phyloP scores from a whole-genome alignment of 2,888 invertebrate species.

The Ypsolopha scabrella region DNA sequence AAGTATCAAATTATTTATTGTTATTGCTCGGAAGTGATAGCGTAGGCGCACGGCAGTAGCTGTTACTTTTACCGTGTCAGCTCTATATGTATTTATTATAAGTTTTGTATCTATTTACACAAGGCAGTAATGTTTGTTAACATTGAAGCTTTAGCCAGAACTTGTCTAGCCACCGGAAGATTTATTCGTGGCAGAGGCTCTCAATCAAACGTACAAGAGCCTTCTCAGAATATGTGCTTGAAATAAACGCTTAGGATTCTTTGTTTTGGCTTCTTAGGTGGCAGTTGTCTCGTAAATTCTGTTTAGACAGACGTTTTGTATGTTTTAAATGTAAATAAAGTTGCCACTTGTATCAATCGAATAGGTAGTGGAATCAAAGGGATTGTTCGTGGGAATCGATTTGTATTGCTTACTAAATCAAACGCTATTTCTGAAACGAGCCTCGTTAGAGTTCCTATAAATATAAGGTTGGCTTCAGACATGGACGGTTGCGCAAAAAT shows the following conservation, averaged over 20 bases:
- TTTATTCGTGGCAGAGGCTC: conserved; percentile 41
- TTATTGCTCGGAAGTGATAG: conserved; percentile 16
- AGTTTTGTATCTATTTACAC: conserved; percentile 8
- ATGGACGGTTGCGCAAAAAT: no score
- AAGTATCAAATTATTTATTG: conserved; percentile 1
- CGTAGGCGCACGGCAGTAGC: conserved; percentile 27
- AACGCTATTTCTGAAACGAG: no score
- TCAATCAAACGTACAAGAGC: conserved; percentile 46
- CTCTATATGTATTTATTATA: conserved; percentile 9
- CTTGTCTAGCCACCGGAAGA: conserved; percentile 14
- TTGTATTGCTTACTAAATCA: no score
- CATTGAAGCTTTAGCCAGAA: conserved; percentile 5
- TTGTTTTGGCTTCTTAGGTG: conserved; percentile 59
- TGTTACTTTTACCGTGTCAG: conserved; percentile 11
- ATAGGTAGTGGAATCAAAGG: no score
- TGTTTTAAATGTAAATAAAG: background rate
- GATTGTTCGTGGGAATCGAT: no score
- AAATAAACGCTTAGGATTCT: conserved; percentile 38
- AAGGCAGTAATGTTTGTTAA: conserved; percentile 8
- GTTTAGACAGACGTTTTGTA: background rate
- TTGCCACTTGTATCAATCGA: background rate
- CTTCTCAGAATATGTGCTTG: conserved; percentile 40
- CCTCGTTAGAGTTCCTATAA: no score
- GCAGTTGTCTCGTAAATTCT: conserved; percentile 15
- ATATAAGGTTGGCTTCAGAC: no score